phyloP scores from a whole-genome alignment of 2,113 vertebrate species.

The Reinhardtius hippoglossoides region DNA sequence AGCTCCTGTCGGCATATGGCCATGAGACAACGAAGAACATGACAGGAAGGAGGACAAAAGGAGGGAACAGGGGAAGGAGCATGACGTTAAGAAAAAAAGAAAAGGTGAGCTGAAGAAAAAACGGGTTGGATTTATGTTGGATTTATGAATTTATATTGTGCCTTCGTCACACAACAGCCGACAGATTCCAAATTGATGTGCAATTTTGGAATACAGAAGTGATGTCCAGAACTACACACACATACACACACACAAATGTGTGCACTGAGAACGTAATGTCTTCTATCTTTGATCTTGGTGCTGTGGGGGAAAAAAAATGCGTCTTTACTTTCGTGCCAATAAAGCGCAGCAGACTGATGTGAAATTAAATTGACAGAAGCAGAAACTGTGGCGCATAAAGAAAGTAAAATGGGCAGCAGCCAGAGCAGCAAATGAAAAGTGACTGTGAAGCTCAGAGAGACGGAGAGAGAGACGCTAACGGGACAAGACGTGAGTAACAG shows the following conservation, averaged over 20 bases:
- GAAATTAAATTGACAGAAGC: conserved; percentile 37
- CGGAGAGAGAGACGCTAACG: conserved; percentile 35
- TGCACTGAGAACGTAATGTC: not conserved
- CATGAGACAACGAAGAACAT: not conserved
- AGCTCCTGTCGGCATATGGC: conserved; percentile 9
- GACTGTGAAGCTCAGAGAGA: conserved; percentile 46
- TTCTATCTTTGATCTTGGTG: conserved; percentile 14
- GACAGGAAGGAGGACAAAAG: conserved; percentile 2
- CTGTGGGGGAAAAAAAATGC: not conserved
- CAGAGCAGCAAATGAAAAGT: conserved; percentile 59
- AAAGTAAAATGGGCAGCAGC: conserved; percentile 22
- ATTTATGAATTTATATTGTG: not conserved
- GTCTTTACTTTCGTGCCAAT: conserved; percentile 19
- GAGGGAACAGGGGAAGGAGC: not conserved
- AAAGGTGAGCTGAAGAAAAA: not conserved
- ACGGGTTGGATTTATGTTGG: not conserved
- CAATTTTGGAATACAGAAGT: not conserved
- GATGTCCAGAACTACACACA: not conserved
- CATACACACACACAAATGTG: not conserved
- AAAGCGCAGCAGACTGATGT: conserved; percentile 12
- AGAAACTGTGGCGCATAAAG: conserved; percentile 30
- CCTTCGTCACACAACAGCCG: no score
- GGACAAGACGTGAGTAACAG: conserved; percentile 40
- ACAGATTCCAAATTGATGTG: not conserved
- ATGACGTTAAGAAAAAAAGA: no score